Conservation (phyloP, 2,113 vertebrate genomes). For the Chaenocephalus aceratus region DNA sequence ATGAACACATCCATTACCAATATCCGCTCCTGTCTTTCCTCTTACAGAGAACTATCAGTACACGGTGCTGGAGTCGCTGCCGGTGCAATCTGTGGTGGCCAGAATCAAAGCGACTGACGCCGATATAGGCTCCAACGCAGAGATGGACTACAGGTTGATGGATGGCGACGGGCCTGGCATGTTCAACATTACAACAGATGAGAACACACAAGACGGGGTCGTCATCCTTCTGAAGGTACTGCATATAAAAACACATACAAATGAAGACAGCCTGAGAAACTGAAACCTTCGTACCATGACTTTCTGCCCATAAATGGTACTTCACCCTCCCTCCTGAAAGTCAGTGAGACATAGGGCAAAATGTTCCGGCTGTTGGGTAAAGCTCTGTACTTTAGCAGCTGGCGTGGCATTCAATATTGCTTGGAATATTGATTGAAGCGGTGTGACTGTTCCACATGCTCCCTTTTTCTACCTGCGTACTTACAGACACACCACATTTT, state of each 20-base stretch:
- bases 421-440: not conserved
- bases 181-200: constrained; percentile 93
- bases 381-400: not conserved
- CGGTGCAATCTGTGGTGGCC: constrained; percentile 90
- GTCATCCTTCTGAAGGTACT: constrained; percentile 92
- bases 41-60: constrained; percentile 91
- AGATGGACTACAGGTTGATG: constrained; percentile 96
- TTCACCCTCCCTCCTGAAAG: not conserved
- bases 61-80: constrained; percentile 91
- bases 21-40: constrained; percentile 59
- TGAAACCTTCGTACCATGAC: not conserved
- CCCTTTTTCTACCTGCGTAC: not conserved
- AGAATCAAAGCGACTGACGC: constrained; percentile 93
- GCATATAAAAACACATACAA: not conserved
- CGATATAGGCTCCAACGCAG: constrained; percentile 91
- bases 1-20: constrained; percentile 50
- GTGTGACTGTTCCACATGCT: not conserved
- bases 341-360: constrained; percentile 2
- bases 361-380: constrained; percentile 6
- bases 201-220: constrained; percentile 93
- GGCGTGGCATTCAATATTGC: not conserved
- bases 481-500: not conserved
- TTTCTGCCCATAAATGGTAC: not conserved
- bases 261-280: not conserved
- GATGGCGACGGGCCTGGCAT: constrained; percentile 90